phyloP scores from a whole-genome alignment of 1,140 invertebrate genomes.

The Calliopsis andreniformis region DNA sequence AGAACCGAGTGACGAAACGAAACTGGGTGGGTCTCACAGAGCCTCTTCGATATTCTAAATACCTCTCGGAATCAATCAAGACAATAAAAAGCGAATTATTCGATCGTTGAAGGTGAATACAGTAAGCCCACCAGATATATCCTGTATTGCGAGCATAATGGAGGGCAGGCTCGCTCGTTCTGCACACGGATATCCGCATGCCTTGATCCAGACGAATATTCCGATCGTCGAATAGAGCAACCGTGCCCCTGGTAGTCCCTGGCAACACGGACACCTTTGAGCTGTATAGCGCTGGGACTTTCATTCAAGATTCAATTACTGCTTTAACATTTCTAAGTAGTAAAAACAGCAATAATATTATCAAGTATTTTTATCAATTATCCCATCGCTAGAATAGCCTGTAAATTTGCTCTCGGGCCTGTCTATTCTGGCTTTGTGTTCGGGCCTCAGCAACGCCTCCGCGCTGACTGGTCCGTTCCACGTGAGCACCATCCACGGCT shows the following conservation, averaged over 20 bases:
- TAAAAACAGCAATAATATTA: no score
- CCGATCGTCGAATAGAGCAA: conserved; percentile 7
- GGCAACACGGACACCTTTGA: neutral
- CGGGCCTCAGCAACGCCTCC: conserved; percentile 15
- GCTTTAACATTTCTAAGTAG: no score
- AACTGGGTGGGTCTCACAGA: conserved; percentile 46
- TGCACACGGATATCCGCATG: conserved; percentile 46
- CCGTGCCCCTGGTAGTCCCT: neutral
- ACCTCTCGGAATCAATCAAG: no score
- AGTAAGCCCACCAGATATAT: conserved; percentile 10
- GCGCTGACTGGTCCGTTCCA: neutral
- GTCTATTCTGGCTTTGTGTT: neutral
- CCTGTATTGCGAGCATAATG: conserved; percentile 3
- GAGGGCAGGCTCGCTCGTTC: conserved; percentile 33
- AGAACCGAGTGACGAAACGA: conserved; percentile 52
- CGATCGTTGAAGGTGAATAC: neutral
- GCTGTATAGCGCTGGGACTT: no score
- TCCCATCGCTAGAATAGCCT: no score
- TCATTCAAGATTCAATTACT: no score
- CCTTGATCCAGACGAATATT: conserved; percentile 36
- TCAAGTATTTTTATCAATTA: no score
- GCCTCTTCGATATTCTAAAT: conserved; percentile 2
- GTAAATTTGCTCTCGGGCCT: no score
- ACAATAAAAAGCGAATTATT: neutral
- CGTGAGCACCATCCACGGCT: conserved; percentile 4